phyloP scores from a whole-genome alignment of 2,797 vertebrate species.

The Telmatherina bonti region DNA sequence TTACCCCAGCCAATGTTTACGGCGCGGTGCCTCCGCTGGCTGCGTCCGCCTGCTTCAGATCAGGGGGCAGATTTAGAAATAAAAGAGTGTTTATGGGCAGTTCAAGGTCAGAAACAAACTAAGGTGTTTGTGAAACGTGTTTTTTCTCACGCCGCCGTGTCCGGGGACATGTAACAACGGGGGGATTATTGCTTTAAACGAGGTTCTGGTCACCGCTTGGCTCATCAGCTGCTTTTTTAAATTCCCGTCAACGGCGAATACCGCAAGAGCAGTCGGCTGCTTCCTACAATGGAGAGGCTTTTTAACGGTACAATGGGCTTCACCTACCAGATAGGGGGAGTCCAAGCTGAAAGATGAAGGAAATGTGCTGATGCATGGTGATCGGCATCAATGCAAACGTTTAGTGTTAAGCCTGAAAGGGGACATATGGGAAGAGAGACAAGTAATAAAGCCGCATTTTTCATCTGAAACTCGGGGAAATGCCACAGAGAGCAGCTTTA shows the following conservation, averaged over 20 bases:
- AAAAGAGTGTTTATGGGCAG: conserved; percentile 89
- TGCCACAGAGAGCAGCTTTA: conserved; percentile 66
- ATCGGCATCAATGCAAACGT: conserved; percentile 90
- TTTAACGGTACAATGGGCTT: conserved; percentile 96
- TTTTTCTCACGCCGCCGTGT: conserved; percentile 71
- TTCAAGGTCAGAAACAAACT: conserved; percentile 93
- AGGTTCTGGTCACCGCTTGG: conserved; percentile 89
- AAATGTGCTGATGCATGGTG: conserved; percentile 90
- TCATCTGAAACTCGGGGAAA: conserved; percentile 78
- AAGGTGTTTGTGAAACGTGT: conserved; percentile 84
- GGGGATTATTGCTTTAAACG: conserved; percentile 86
- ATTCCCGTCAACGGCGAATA: conserved; percentile 92
- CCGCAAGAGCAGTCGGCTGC: conserved; percentile 93
- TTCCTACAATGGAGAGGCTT: conserved; percentile 94
- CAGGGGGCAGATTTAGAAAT: conserved; percentile 63
- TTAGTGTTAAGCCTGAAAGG: conserved; percentile 68
- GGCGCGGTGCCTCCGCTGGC: conserved; percentile 84
- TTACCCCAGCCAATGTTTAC: conserved; percentile 80
- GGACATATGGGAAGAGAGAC: conserved; percentile 57
- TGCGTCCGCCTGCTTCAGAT: conserved; percentile 75
- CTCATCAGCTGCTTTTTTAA: conserved; percentile 85
- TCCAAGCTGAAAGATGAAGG: conserved; percentile 87
- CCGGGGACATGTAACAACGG: conserved; percentile 83
- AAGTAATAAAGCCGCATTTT: conserved; percentile 81
- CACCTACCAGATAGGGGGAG: conserved; percentile 95